Base-by-base conservation (phyloP, 2,797 vertebrate genomes). In the Sciurus carolinensis region DNA sequence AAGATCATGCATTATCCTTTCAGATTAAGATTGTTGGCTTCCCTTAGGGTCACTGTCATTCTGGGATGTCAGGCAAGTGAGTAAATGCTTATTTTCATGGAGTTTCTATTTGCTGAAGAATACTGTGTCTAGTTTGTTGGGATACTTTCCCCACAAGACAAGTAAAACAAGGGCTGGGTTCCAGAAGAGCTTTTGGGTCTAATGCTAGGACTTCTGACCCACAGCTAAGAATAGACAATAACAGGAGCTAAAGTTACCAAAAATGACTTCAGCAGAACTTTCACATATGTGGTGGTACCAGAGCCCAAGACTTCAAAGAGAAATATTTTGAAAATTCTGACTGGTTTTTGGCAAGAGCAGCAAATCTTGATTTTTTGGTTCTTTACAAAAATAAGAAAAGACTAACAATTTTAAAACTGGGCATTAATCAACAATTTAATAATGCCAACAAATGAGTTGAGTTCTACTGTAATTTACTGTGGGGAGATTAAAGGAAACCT, bases 321-420 rank as follows among this genome's bases (percentile, higher is more conserved):
- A 98, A 97, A 97, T 96, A 96, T 95, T 97, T 96, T 96, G 96
- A 95, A 97, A 97, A 93, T 93, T 85, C 87, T 93, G 59, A 87
- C 77, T 94, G 85, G 42, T 83, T 97, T 97, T 82, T 97, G 96
- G 96, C 92, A 97, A 94, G 80, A 91, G 20, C 17, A 94, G 87
- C 44, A 97, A 95, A 96, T 91, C 54, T 82, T 91, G 72, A 92
- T 69, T 95, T 95, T 97, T 92, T 33, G 87, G 73, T 72, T 92
- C 88, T 95, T 97, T 77, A 86, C 73, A 90, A 92, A 95, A 96
- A 91, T 91, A 92, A 97, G 73, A 96, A 97, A 97, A 96, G 91
- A 87, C 93, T 84, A 97, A 96, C 88, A 94, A 96, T 75, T 95
- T 94, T 90, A 96, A 97, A 96, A 90, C 94, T 95, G 92, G 71